Conservation (phyloP, 2,888 invertebrate species). For the Orthosia gothica region DNA sequence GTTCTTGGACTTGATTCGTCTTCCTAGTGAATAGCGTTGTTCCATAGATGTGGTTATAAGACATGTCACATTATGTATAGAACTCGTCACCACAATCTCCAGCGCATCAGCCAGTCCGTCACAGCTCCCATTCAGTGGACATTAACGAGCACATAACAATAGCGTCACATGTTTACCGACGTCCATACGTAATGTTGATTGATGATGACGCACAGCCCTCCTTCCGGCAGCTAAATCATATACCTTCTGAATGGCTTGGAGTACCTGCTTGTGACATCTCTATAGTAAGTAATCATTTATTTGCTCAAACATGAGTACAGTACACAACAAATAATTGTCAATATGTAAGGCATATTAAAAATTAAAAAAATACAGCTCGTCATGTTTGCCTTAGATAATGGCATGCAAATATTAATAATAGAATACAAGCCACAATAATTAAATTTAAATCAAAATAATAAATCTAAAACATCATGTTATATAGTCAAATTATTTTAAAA, state of each 20-base stretch:
- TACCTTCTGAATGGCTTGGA: slow-evolving; percentile 26
- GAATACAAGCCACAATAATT: no score
- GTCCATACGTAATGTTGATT: slow-evolving; percentile 40
- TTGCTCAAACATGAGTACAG: no score
- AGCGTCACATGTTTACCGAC: slow-evolving; percentile 31
- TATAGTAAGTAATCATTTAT: no score
- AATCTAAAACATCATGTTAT: no score
- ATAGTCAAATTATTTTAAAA: no score
- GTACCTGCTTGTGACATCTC: background rate
- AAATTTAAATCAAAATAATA: no score
- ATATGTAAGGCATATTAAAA: no score
- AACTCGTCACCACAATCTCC: background rate
- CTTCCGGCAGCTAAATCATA: slow-evolving; percentile 53
- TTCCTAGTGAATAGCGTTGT: no score
- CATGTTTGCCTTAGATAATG: no score
- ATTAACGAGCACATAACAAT: slow-evolving; percentile 46
- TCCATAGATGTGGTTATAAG: background rate
- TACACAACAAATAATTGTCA: no score
- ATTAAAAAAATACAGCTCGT: no score
- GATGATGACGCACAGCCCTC: slow-evolving; percentile 44
- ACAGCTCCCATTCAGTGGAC: slow-evolving; percentile 28
- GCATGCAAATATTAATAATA: no score
- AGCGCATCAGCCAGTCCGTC: slow-evolving; percentile 19
- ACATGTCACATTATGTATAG: background rate
- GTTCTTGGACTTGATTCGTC: background rate